Evolutionary conservation across 2,888 invertebrate genomes (phyloP), one percentile per base, ranked within the genome.

Genomic region (Ectropis crepuscularia): DNA sequence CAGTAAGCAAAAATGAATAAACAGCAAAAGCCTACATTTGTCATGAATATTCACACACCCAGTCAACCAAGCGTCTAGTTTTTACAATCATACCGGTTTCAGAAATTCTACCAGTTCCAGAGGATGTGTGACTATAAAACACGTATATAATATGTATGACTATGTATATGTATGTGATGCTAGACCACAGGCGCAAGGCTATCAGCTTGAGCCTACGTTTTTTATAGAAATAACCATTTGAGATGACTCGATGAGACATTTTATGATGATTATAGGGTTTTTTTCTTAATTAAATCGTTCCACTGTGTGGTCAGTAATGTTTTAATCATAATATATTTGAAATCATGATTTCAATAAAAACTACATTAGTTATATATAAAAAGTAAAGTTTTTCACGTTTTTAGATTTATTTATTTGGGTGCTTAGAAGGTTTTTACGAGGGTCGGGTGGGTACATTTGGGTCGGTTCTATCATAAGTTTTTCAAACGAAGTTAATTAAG

Each of bases 131-230:
- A 59, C 55, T 69, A 71, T 67, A 76, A 73, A 67, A 67, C 61
- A 62, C 65, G 42, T 62, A 62, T 55, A 55, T 60, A 68, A 65
- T 46, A 48, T 60, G 37, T 47, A 45, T 43, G 45, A 46, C 38
- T 50, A 51, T 48, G 49, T 55, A 55, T 51, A 41, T 53, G 12
- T 6, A 50, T 46, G 12, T 50, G 51, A 50, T 54, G 50, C 41
- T 28, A 43, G 71, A 78, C 76, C 79, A 72, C 82, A 76, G 65
- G 61, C 68, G 71, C 83, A 83, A 84, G 83, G 83, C 78, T 83
- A 81, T 77, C 79, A 71, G 77, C 77, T 79, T 74, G 74, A 67
- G 72, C 65, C 75, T 78, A 77, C 71, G 72, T 77, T 77, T 76
- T n/a, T 73, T 73, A 72, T 70, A 74, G 62, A 42, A 68, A 59